Evolutionary conservation across 2,797 vertebrate genomes (phyloP).

Genomic region (Paguma larvata): DNA sequence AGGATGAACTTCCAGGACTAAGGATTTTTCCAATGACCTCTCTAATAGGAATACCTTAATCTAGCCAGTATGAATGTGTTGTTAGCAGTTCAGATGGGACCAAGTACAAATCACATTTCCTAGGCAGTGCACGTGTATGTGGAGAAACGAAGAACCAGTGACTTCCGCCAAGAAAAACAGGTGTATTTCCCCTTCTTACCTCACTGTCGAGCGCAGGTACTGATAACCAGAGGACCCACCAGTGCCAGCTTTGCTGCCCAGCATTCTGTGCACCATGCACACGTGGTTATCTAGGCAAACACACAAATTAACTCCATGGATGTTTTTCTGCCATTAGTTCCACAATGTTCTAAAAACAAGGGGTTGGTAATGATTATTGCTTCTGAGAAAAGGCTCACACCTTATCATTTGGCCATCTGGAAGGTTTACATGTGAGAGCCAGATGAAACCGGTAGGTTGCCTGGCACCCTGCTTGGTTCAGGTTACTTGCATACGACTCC

Average conservation of each 20-base stretch:
- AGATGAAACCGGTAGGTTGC: background rate
- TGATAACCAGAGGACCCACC: conserved; percentile 98
- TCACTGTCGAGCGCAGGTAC: conserved; percentile 97
- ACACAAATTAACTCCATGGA: conserved; percentile 37
- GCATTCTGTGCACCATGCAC: conserved; percentile 99
- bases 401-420: conserved; percentile 45
- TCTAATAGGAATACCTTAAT: background rate
- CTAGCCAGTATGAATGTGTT: background rate
- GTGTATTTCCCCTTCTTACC: conserved; percentile 87
- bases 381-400: background rate
- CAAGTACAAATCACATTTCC: background rate
- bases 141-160: background rate
- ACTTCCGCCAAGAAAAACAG: background rate
- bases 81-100: background rate
- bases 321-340: conserved; percentile 29
- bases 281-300: conserved; percentile 95
- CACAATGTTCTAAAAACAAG: background rate
- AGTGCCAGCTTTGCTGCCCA: conserved; percentile 96
- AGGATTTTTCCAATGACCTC: background rate
- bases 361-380: conserved; percentile 13
- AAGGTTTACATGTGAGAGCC: background rate
- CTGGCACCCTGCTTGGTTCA: background rate
- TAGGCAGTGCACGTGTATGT: fast-evolving
- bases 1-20: background rate
- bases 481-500: background rate